Evolutionary conservation across 64 coral and sea anemone species (phyloP).

Genomic region (Dendronephthya gigantea): DNA sequence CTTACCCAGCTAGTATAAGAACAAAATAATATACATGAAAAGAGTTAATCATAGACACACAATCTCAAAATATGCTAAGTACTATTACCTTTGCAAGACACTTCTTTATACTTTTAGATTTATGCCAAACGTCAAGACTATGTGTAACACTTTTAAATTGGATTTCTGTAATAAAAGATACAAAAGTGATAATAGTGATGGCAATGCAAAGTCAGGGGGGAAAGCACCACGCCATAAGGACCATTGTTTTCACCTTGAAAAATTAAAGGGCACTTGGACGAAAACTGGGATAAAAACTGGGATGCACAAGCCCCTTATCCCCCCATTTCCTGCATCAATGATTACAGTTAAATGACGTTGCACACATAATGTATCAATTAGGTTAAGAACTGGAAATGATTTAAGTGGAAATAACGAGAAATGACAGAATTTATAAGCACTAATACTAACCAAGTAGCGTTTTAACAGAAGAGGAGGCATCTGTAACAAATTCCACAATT

Average conservation of each 20-base stretch:
- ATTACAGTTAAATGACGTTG: not conserved
- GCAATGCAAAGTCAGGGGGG: not conserved
- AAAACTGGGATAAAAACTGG: not conserved
- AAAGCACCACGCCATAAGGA: not conserved
- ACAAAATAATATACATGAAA: not conserved
- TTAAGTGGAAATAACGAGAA: too few relatives aligned
- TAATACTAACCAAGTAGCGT: slow-evolving; percentile 23
- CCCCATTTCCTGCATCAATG: not conserved
- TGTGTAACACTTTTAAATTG: not conserved
- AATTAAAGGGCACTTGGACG: not conserved
- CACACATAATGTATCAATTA: not conserved
- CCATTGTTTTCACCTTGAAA: not conserved
- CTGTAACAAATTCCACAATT: slow-evolving; percentile 30
- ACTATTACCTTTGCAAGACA: slow-evolving; percentile 2
- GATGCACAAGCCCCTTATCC: not conserved
- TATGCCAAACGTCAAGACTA: slow-evolving; percentile 15
- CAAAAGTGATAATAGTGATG: not conserved
- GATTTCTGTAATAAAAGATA: not conserved
- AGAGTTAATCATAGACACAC: not conserved
- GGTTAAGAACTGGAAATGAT: not conserved
- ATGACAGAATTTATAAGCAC: not conserved
- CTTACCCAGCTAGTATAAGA: slow-evolving; percentile 1
- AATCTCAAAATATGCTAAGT: not conserved
- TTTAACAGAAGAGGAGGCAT: slow-evolving; percentile 23
- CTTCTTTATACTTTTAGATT: slow-evolving; percentile 12